Evolutionary conservation across 2,113 vertebrate genomes (phyloP), one percentile per base, ranked within the genome.

Genomic region (Rallus limicola): DNA sequence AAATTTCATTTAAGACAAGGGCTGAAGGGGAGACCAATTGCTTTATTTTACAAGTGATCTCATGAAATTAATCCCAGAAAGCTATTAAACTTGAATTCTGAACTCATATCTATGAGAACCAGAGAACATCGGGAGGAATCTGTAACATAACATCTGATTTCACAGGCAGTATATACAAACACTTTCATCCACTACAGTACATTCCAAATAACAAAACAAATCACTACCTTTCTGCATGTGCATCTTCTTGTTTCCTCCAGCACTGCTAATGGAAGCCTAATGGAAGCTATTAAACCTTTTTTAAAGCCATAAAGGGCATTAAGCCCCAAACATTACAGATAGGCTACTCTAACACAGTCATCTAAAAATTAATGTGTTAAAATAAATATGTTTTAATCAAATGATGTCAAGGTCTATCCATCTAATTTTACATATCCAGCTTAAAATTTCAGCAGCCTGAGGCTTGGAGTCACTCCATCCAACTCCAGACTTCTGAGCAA

Each of bases 381-480:
- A 85, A 85, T 68, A 89, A 96, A 88, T 69, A 69, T 24, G 7
- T 84, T 96, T 92, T 95, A 90, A 96, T 92, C 60, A 91, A 95
- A 94, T 95, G 0, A 93, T 84, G 88, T 75, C 80, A 74, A 77
- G 18, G 70, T 83, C 69, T 70, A 89, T 95, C 64, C 52, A 88
- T 88, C 83, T 86, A 88, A 92, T 95, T 91, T 93, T 78, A 88
- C 34, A 48, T 59, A 84, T 68, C 26, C 69, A 81, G 13, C 40
- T 87, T 56, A 79, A 96, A 84, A 85, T 82, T 79, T 72, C 26
- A 2, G 24, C 26, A 58, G 16, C 31, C 17, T 67, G 18, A 83
- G 23, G 10, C 40, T 81, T 84, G 63, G 46, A 86, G 36, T 75
- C 24, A 63, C 29, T 77, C 19, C 40, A 63, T 55, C 36, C 52